Base-by-base conservation (phyloP, 2,888 invertebrate species). In the Ochropacha duplaris region DNA sequence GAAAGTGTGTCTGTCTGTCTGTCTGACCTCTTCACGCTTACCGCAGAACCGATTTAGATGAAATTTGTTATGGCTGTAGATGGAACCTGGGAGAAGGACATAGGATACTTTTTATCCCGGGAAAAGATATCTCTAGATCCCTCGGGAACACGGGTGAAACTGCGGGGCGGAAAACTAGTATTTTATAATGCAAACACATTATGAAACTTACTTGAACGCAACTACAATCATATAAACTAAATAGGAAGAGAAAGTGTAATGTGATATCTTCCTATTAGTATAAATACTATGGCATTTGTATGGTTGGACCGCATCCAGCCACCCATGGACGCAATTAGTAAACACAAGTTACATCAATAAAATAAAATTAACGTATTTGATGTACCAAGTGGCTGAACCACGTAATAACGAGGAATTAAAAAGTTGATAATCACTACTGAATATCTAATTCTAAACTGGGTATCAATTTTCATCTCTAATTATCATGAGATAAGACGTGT, bases 211-310 rank as follows among this genome's bases (percentile, higher is more conserved):
- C n/a, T n/a, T 14, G 5, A 36, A 31, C 50, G 16, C 54, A 49
- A 55, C n/a, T 24, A 54, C 31, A 31, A 58, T 61, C 59, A 57
- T 61, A 61, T 62, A 9, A 9, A 31, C 57, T 66, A 62, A 79
- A 68, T 61, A 81, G 80, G 83, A 82, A 83, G 78, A 65, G 77
- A 78, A 68, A 75, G 68, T 67, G 81, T 76, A 80, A 83, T 72
- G 19, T 61, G 78, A 83, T 81, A 81, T 76, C 78, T 74, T 44
- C 44, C 44, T 44, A 71, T 76, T 76, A 63, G 67, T 74, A 68
- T 75, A 76, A 79, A 76, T 79, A 76, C 69, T 72, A 76, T 68
- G 71, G 65, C 72, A 71, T 75, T 79, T 74, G 74, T 73, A 71
- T 64, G 50, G 39, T 57, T 54, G 62, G 19, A 58, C 31, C 36